Evolutionary conservation across 2,797 vertebrate genomes (phyloP).

Genomic region (Cynodonichthys magdalenae): DNA sequence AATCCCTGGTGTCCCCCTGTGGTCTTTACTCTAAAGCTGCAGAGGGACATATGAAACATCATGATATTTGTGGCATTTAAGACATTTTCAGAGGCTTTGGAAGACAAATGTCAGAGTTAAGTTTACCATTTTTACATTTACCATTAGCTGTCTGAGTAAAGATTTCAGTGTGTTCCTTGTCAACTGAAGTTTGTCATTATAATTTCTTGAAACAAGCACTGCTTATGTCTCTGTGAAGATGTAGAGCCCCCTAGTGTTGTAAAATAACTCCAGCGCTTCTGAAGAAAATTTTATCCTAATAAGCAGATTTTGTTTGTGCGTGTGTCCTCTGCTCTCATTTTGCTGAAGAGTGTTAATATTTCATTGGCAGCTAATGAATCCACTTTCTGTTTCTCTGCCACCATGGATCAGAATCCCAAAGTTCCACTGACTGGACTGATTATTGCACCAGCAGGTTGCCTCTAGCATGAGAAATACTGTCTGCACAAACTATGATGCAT

Average conservation of each 20-base stretch:
- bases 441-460: constrained; percentile 29
- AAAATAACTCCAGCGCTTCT: constrained; percentile 20
- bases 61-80: too few relatives aligned
- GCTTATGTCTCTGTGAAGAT: constrained; percentile 28
- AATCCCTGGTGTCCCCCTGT: too few relatives aligned
- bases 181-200: too few relatives aligned
- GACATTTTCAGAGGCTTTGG: too few relatives aligned
- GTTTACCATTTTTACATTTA: too few relatives aligned
- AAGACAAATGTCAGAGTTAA: too few relatives aligned
- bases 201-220: neutral
- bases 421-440: constrained; percentile 29
- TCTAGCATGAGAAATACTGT: constrained; percentile 17
- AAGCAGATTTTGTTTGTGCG: constrained; percentile 24
- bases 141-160: too few relatives aligned
- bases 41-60: too few relatives aligned
- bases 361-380: constrained; percentile 48
- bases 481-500: constrained; percentile 4
- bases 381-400: constrained; percentile 30
- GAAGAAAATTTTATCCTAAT: neutral
- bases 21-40: too few relatives aligned
- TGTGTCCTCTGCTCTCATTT: constrained; percentile 24
- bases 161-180: too few relatives aligned
- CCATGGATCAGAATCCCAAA: constrained; percentile 12
- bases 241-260: constrained; percentile 62
- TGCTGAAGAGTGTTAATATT: constrained; percentile 36